Conservation (phyloP, 2,888 invertebrate genomes). For the Hipparchia sbordonii region DNA sequence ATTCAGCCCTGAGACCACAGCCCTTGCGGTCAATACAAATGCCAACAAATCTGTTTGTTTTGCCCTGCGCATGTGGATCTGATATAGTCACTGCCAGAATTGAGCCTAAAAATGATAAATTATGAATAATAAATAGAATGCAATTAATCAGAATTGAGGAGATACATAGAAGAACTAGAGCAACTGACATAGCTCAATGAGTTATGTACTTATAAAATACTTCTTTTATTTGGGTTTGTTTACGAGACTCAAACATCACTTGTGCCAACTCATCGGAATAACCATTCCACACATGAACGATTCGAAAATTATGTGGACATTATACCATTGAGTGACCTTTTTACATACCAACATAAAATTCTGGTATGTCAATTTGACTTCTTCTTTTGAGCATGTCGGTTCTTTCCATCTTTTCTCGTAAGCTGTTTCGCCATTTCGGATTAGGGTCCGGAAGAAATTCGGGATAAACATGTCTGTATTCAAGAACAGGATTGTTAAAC, state of each 20-base stretch:
- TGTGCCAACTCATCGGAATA: too few relatives aligned
- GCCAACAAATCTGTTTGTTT: slow-evolving; percentile 92
- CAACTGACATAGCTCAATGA: too few relatives aligned
- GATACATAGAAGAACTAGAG: too few relatives aligned
- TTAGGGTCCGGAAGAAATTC: slow-evolving; percentile 96
- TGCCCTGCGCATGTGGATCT: slow-evolving; percentile 92
- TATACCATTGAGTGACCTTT: too few relatives aligned
- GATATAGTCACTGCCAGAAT: slow-evolving; percentile 94
- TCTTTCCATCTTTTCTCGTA: slow-evolving; percentile 95
- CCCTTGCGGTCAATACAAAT: slow-evolving; percentile 95
- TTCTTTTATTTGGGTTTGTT: too few relatives aligned
- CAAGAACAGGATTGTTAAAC: slow-evolving; percentile 64
- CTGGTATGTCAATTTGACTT: slow-evolving; percentile 92
- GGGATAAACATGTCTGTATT: slow-evolving; percentile 89
- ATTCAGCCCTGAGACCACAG: slow-evolving; percentile 91
- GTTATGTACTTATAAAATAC: too few relatives aligned
- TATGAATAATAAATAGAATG: background rate
- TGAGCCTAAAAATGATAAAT: slow-evolving; percentile 84
- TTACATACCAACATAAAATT: slow-evolving; percentile 96
- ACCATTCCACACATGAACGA: too few relatives aligned
- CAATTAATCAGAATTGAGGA: too few relatives aligned
- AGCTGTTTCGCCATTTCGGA: slow-evolving; percentile 87
- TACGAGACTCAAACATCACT: too few relatives aligned
- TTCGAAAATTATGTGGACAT: too few relatives aligned
- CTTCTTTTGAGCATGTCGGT: slow-evolving; percentile 95